Evolutionary conservation across 2,888 invertebrate genomes (phyloP), one percentile per base, ranked within the genome.

Genomic region (Gymnoscelis rufifasciata): DNA sequence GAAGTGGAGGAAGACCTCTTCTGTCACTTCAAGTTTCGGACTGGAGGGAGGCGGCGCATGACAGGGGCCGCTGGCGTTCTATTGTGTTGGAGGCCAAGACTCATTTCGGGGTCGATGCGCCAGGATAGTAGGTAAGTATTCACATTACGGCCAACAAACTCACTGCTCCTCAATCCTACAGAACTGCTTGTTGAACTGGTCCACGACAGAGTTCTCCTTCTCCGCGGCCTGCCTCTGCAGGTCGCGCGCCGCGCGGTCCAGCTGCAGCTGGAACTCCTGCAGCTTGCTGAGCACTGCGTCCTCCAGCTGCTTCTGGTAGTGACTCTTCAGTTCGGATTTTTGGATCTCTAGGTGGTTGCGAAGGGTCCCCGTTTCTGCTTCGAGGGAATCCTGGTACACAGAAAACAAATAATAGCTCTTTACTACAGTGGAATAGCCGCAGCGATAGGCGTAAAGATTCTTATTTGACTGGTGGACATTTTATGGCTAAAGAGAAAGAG

Each of bases 291-390:
- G 83, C 11, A 95, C 95, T 0, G 95, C 93, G 38, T 92, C 90
- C 62, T 95, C 95, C 7, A 95, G 86, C 78, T 95, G 95, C 56
- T 92, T 92, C 76, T 95, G 95, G 66, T 95, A 95, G 68, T 93
- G 92, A 27, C 90, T 88, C 59, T 93, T 92, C 10, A 95, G 76
- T 50, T 94, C 93, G 7, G 86, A 75, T 66, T 93, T 92, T 55
- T 92, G 92, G 1, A 90, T 77, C 46, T 93, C 93, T 35, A 91
- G 68, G 35, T 91, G 89, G 27, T 89, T 89, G 31, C 83, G 84
- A 1, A 86, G 69, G 7, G 60, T 54, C 50, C 92, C 91, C 0
- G 90, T 71, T 41, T 92, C 91, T 31, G 72, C 78, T 54, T 91
- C 90, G 1, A 91, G 66, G 1, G 68, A 68, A 13, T 83, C 78